Base-by-base conservation (phyloP, 2,113 vertebrate genomes). In the Kryptolebias marmoratus region DNA sequence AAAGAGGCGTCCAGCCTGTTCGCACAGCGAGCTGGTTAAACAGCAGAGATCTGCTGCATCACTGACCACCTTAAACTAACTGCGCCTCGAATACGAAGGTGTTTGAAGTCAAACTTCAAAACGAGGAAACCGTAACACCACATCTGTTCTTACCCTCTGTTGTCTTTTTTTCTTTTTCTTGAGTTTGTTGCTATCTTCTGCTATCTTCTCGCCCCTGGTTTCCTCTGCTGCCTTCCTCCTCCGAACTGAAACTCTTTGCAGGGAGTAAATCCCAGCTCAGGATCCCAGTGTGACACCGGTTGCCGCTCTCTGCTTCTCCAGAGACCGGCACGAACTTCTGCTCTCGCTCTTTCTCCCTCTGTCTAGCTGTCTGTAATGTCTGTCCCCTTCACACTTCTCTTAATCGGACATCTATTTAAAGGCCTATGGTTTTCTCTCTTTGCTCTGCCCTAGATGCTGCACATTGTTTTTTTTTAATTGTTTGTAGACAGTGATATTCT, bases 341-440 rank as follows among this genome's bases (percentile, higher is more conserved):
- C 71, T 83, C 76, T 71, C 9, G 2, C 63, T 56, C 65, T 57
- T 49, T 67, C 74, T 80, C 63, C 32, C 32, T 73, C 42, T 78
- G 47, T 68, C 73, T 73, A 32, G 66, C 31, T 70, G 69, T 16
- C 36, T 28, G 39, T 44, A 16, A 44, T 11, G 39, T 79, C 70
- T 57, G 66, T 79, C 70, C 75, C 86, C 77, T 90, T 88, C 89
- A 77, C 89, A 90, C 90, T 89, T 92, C 89, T 91, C 84, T 78
- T 90, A 90, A 90, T 91, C 55, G 16, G 60, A 11, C 31, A 11
- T 85, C 85, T 90, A 90, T 90, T 91, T 86, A 71, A 82, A 85
- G 70, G 1, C n/a, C 15, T 74, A 79, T 79, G 77, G 77, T 82
- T 88, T 83, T 75, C 65, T 80, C 72, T 76, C 30, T 65, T 61